Evolutionary conservation across 2,797 vertebrate species (phyloP).

Genomic region (Spinibarbus caldwelli): DNA sequence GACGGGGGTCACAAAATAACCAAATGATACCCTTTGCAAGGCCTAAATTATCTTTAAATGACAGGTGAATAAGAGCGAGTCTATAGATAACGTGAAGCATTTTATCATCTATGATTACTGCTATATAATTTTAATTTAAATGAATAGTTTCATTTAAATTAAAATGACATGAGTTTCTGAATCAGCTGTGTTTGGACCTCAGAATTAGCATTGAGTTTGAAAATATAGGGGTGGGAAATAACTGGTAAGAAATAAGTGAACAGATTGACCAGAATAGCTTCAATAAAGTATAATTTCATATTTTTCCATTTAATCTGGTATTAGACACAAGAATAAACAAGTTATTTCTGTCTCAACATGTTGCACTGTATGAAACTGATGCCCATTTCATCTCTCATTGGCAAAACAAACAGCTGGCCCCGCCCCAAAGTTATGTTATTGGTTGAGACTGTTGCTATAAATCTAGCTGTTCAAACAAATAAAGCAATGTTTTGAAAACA

Average conservation of each 20-base stretch:
- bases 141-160: no score
- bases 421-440: background rate
- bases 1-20: constrained; percentile 18
- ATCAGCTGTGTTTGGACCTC: background rate
- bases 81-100: background rate
- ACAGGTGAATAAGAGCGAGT: background rate
- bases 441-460: background rate
- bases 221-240: no score
- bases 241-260: background rate
- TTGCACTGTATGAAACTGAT: no score
- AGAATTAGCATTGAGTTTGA: background rate
- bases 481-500: background rate
- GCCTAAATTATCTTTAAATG: background rate
- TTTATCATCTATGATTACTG: background rate
- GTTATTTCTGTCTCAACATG: background rate
- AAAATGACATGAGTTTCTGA: no score
- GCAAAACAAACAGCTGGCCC: background rate
- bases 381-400: background rate
- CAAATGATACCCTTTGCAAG: background rate
- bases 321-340: background rate
- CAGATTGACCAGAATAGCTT: background rate
- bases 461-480: background rate
- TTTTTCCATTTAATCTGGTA: background rate
- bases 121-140: background rate
- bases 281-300: background rate